A percentile compares a stretch with the other conserved stretches of the same genome.
phyloP scores from a whole-genome alignment of 2,888 invertebrate genomes.

The Nemurella pictetii region DNA sequence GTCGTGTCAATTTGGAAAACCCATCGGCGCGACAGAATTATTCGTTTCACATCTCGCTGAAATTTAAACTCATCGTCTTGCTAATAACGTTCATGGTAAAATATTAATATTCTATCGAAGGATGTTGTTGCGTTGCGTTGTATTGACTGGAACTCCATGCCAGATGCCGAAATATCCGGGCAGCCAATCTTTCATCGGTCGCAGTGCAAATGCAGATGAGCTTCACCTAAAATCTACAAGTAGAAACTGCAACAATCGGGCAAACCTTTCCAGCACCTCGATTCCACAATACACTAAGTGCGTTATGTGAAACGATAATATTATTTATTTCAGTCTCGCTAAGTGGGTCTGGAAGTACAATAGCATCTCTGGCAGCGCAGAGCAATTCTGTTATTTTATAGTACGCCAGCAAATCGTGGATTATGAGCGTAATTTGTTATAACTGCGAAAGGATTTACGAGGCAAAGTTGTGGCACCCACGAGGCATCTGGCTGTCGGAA shows the following conservation, averaged over 20 bases:
- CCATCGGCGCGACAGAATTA: background rate
- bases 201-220: too few relatives aligned
- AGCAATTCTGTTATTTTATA: background rate
- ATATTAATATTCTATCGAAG: background rate
- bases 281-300: background rate
- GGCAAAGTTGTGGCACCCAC: slow-evolving; percentile 8
- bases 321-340: background rate
- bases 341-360: background rate
- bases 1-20: background rate
- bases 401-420: background rate
- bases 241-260: too few relatives aligned
- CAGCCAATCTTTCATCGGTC: too few relatives aligned
- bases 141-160: too few relatives aligned
- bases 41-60: too few relatives aligned
- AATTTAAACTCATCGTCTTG: too few relatives aligned
- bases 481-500: slow-evolving; percentile 17
- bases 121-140: too few relatives aligned
- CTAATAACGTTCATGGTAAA: background rate
- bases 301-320: background rate
- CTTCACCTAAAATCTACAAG: too few relatives aligned
- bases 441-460: slow-evolving; percentile 31
- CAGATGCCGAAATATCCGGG: too few relatives aligned
- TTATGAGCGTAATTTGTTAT: slow-evolving; percentile 36
- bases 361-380: background rate
- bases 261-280: too few relatives aligned